Percentiles rank a stretch among this genome's conserved stretches.
These are phyloP conservation scores for Macquaria ambigua DNA, from an alignment of 2,113 vertebrate genomes.

Conservation along the genomic window DNA sequence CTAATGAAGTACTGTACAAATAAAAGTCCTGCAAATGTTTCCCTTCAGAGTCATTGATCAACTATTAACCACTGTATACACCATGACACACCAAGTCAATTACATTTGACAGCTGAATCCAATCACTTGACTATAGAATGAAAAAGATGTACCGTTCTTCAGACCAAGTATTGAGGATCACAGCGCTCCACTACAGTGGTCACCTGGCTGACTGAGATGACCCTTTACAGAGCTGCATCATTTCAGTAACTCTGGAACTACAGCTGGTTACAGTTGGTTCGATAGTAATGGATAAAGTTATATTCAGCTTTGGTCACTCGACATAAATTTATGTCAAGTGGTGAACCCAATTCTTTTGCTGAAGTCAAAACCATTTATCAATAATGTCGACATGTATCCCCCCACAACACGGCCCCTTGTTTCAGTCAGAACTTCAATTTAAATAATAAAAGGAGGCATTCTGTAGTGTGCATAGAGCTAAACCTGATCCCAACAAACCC, in stretches of 20 bases:
- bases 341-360: background rate
- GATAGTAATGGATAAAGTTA: background rate
- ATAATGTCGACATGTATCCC: background rate
- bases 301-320: background rate
- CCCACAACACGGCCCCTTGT: background rate
- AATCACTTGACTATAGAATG: background rate
- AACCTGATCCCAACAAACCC: background rate
- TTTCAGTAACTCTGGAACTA: too few species aligned
- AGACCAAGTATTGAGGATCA: background rate
- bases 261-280: background rate
- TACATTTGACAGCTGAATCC: background rate
- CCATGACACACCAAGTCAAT: background rate
- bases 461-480: background rate
- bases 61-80: background rate
- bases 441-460: background rate
- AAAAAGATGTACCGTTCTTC: background rate
- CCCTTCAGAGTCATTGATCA: conserved; percentile 9
- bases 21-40: conserved; percentile 49
- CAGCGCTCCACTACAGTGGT: background rate
- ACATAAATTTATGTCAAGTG: background rate
- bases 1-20: conserved; percentile 60
- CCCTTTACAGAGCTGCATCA: background rate
- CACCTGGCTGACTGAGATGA: too few species aligned
- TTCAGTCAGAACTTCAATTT: background rate
- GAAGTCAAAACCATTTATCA: background rate